Conservation (phyloP, 2,797 vertebrate species). For the Notolepis coatsorum region DNA sequence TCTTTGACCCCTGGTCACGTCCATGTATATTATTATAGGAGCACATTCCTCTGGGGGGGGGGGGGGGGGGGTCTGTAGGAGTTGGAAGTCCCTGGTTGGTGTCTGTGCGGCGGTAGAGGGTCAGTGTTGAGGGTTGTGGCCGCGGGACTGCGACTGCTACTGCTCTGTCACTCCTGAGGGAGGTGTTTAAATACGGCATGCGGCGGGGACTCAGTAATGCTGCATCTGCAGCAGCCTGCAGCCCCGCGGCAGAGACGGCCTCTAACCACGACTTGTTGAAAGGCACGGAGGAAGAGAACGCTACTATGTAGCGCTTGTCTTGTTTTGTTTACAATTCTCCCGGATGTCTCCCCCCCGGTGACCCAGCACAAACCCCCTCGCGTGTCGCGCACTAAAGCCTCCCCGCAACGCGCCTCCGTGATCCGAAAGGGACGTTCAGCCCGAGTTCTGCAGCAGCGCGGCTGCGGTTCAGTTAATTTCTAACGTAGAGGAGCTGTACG, state of each 20-base stretch:
- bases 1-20: constrained; percentile 28
- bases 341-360: constrained; percentile 41
- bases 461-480: no score
- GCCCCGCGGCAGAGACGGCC: constrained; percentile 55
- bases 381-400: no score
- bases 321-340: constrained; percentile 60
- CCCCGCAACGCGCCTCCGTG: no score
- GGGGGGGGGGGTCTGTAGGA: constrained; percentile 32
- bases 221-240: constrained; percentile 78
- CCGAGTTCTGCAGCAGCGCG: no score
- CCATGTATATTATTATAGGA: constrained; percentile 29
- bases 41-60: constrained; percentile 47
- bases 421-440: no score
- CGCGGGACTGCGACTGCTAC: constrained; percentile 75
- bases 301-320: constrained; percentile 89
- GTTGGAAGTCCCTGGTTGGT: constrained; percentile 19
- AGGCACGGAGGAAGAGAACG: constrained; percentile 66
- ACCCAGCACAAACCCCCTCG: constrained; percentile 31
- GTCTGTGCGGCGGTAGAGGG: constrained; percentile 28
- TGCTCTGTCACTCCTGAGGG: constrained; percentile 84
- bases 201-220: constrained; percentile 60
- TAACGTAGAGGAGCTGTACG: no score
- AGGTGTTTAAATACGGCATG: constrained; percentile 82
- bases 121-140: constrained; percentile 53
- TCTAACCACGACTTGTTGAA: constrained; percentile 55